phyloP scores from a whole-genome alignment of 2,888 invertebrate species.

The Apomyelois bistriatella region DNA sequence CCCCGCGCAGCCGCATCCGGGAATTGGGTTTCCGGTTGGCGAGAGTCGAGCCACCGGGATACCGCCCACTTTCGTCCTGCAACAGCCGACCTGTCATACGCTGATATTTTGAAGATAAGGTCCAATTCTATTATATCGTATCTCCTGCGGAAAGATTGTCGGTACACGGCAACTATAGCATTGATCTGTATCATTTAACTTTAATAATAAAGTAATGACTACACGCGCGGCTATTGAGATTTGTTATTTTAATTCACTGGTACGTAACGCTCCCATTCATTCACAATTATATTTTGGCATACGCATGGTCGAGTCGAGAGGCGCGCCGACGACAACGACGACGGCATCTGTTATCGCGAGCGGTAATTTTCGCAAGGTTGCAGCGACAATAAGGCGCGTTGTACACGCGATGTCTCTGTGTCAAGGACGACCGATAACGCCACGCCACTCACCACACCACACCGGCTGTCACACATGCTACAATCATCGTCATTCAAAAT shows the following conservation, averaged over 20 bases:
- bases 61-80: slow-evolving; percentile 73
- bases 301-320: slow-evolving; percentile 37
- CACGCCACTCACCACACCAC: slow-evolving; percentile 40
- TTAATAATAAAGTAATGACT: too few relatives aligned
- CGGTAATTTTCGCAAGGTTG: slow-evolving; percentile 75
- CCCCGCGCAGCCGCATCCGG: slow-evolving; percentile 78
- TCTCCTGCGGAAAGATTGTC: too few relatives aligned
- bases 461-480: slow-evolving; percentile 42
- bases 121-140: slow-evolving; percentile 21
- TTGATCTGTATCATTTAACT: too few relatives aligned
- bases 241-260: slow-evolving; percentile 31
- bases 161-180: too few relatives aligned
- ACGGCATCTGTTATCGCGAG: slow-evolving; percentile 57
- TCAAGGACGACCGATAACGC: slow-evolving; percentile 77
- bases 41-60: slow-evolving; percentile 67
- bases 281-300: slow-evolving; percentile 40
- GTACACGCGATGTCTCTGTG: slow-evolving; percentile 73
- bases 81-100: slow-evolving; percentile 44
- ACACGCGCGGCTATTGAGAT: slow-evolving; percentile 12
- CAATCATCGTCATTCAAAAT: slow-evolving; percentile 24
- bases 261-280: slow-evolving; percentile 38
- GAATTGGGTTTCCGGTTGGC: slow-evolving; percentile 78
- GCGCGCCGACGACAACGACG: slow-evolving; percentile 33
- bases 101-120: slow-evolving; percentile 28
- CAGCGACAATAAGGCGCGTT: slow-evolving; percentile 70